These are phyloP conservation scores for Passer montanus DNA, from an alignment of 2,113 vertebrate genomes.

Conservation along the genomic window DNA sequence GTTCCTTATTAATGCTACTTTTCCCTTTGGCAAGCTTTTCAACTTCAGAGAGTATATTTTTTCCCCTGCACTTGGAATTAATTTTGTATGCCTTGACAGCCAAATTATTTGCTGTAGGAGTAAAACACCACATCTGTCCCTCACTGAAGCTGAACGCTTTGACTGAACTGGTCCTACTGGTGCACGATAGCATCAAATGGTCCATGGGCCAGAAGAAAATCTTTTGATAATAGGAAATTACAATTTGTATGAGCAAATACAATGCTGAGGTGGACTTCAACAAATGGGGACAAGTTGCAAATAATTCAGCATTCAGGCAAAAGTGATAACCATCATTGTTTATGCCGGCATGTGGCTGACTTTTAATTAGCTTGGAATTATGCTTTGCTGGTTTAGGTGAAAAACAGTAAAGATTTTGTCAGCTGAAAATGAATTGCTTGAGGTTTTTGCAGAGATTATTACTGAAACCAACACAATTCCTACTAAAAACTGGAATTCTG, in stretches of 20 bases:
- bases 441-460: neutral
- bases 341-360: neutral
- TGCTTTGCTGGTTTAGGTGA: neutral
- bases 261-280: neutral
- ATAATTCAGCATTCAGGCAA: neutral
- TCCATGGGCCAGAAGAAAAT: neutral
- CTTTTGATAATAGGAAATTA: neutral
- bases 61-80: constrained; percentile 2
- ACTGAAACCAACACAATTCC: neutral
- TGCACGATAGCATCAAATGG: fast-evolving
- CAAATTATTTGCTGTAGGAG: neutral
- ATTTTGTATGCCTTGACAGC: neutral
- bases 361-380: neutral
- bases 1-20: neutral
- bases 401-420: neutral
- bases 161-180: neutral
- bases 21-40: constrained; percentile 27
- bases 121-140: neutral
- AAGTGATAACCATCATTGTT: neutral
- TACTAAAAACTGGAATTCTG: neutral
- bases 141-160: neutral
- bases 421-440: neutral
- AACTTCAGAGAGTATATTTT: neutral
- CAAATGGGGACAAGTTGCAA: neutral
- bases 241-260: neutral